These are phyloP conservation scores for Hippolais icterina DNA, from an alignment of 2,113 vertebrate species.

Conservation along the genomic window DNA sequence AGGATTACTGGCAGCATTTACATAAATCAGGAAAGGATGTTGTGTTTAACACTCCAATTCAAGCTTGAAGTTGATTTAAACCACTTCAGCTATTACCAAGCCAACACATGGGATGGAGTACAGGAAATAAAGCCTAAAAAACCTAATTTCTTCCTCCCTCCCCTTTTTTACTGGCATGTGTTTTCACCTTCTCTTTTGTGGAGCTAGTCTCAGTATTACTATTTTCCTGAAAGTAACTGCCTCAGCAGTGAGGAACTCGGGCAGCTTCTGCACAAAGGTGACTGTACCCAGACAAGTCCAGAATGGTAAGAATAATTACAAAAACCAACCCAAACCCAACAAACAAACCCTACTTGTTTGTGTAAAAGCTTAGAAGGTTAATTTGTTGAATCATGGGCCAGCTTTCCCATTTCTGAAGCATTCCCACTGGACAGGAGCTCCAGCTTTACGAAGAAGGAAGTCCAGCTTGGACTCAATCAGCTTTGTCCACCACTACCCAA, in stretches of 20 bases:
- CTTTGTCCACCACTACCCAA: not conserved
- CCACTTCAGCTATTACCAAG: not conserved
- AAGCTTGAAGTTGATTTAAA: not conserved
- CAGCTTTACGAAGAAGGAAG: not conserved
- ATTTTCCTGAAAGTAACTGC: not conserved
- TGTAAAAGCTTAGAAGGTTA: not conserved
- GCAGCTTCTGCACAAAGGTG: not conserved
- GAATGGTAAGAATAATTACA: not conserved
- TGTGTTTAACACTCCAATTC: not conserved
- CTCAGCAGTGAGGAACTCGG: not conserved
- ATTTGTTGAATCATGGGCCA: not conserved
- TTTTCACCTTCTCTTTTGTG: not conserved
- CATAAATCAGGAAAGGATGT: not conserved
- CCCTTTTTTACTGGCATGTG: fast-evolving
- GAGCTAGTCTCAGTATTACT: not conserved
- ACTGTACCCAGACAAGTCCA: not conserved
- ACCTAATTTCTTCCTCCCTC: fast-evolving
- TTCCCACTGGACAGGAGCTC: not conserved
- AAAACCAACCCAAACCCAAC: not conserved
- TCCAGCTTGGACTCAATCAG: not conserved
- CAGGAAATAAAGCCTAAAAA: not conserved
- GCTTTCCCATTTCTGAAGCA: not conserved
- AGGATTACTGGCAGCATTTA: not conserved
- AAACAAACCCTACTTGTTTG: not conserved
- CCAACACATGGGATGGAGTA: not conserved